phyloP scores from a whole-genome alignment of 2,888 invertebrate species.

The Andrena trimmerana region DNA sequence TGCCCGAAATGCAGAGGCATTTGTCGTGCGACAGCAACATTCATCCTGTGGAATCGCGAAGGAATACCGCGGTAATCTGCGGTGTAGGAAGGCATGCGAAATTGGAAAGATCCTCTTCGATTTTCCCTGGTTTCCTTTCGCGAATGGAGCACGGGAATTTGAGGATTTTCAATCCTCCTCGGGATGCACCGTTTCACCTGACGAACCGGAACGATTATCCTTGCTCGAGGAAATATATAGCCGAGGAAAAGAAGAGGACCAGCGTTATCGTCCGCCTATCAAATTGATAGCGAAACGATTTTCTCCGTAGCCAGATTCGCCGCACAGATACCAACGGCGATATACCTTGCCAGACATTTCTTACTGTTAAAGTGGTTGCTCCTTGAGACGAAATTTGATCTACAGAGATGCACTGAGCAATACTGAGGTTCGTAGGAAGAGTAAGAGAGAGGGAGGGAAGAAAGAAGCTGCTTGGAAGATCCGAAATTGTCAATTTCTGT shows the following conservation, averaged over 20 bases:
- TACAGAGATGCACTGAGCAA: no score
- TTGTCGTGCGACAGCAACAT: slow-evolving; percentile 26
- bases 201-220: slow-evolving; percentile 52
- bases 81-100: slow-evolving; percentile 32
- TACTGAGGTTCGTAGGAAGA: no score
- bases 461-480: no score
- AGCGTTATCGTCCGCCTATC: slow-evolving; percentile 7
- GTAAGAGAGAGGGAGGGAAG: no score
- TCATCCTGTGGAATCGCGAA: slow-evolving; percentile 28
- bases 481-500: no score
- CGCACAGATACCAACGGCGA: no score
- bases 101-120: slow-evolving; percentile 52
- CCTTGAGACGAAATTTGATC: no score
- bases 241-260: not conserved
- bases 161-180: slow-evolving; percentile 53
- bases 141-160: slow-evolving; percentile 33
- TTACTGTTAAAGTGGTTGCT: no score
- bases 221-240: slow-evolving; percentile 30
- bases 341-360: no score
- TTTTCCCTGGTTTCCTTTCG: slow-evolving; percentile 28
- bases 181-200: slow-evolving; percentile 43
- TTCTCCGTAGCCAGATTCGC: slow-evolving; percentile 9
- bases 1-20: slow-evolving; percentile 3
- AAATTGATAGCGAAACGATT: slow-evolving; percentile 40
- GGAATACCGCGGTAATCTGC: slow-evolving; percentile 33